Base-by-base conservation (phyloP, 2,797 vertebrate species). In the Taenioides sp. region DNA sequence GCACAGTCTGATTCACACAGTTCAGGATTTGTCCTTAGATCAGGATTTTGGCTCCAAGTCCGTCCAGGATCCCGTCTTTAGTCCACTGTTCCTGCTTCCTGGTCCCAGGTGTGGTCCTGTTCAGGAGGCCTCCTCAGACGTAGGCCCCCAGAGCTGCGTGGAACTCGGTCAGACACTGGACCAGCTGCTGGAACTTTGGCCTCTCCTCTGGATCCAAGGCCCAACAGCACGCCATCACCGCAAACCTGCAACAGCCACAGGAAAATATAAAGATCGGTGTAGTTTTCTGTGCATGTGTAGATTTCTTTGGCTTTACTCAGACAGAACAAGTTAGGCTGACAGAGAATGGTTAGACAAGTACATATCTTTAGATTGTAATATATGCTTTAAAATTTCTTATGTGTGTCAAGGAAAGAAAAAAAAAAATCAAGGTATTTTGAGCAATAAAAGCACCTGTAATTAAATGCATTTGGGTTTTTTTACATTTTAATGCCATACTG, bases 191-290 rank as follows among this genome's bases (percentile, higher is more conserved):
- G 77, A 99, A 99, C 90, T 99, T 99, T 64, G 98, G 98, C 87
- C 98, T 94, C 87, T 99, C 98, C 86, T 99, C 98, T 0, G 96
- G 97, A 87, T 99, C 98, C 76, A 99, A 90, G 37, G 98, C 98
- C 98, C 98, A 99, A 83, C 97, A 99, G 86, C 98, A 99, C 40
- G 98, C 98, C 98, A 99, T 99, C 78, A 99, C 98, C 70, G 98
- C 98, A 92, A 99, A 99, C 77, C 98, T 99, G 84, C 65, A 69
- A 31, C n/a, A 67, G 2, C 2, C 25, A 50, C 1, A 5, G 1
- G 23, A 34, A 3, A 5, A 23, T 0, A 11, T 6, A 66, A 0
- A 16, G 18, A 18, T 6, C 17, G 31, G 17, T 20, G 28, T 4
- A 31, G 59, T 31, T 31, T 2, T 31, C 5, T 18, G 55, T 58